Conservation (phyloP, 1,140 invertebrate genomes). For the Zaprionus ornatus region DNA sequence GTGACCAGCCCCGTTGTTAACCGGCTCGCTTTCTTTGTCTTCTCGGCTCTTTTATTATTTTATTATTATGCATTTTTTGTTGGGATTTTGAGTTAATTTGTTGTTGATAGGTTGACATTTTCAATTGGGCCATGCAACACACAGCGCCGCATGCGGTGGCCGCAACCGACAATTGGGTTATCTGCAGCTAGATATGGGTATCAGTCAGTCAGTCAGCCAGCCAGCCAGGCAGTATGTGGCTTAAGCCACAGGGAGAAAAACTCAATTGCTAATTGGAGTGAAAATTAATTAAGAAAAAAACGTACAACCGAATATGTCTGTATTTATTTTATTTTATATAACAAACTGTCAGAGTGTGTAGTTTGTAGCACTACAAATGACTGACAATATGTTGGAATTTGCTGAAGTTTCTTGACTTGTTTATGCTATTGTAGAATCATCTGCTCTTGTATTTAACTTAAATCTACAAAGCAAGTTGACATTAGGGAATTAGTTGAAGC, state of each 20-base stretch:
- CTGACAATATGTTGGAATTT: not conserved
- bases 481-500: too few species aligned
- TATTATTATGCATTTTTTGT: slow-evolving; percentile 45
- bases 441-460: too few species aligned
- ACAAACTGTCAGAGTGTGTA: not conserved
- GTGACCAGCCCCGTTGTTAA: slow-evolving; percentile 55
- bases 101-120: slow-evolving; percentile 79
- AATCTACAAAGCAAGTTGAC: too few species aligned
- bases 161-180: slow-evolving; percentile 19
- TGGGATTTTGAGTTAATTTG: slow-evolving; percentile 75
- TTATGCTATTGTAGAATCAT: too few species aligned
- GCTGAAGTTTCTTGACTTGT: not conserved
- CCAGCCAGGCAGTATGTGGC: slow-evolving; percentile 5
- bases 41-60: slow-evolving; percentile 23
- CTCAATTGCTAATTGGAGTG: slow-evolving; percentile 15
- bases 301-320: not conserved
- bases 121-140: slow-evolving; percentile 71
- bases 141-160: slow-evolving; percentile 65
- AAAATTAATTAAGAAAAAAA: not conserved
- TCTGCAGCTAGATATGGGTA: slow-evolving; percentile 16
- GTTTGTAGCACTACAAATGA: not conserved
- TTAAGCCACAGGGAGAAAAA: slow-evolving; percentile 6
- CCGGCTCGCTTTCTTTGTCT: slow-evolving; percentile 64
- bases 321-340: not conserved
- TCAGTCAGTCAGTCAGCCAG: slow-evolving; percentile 14